Conservation (phyloP, 2,113 vertebrate genomes). For the Polyodon spathula region DNA sequence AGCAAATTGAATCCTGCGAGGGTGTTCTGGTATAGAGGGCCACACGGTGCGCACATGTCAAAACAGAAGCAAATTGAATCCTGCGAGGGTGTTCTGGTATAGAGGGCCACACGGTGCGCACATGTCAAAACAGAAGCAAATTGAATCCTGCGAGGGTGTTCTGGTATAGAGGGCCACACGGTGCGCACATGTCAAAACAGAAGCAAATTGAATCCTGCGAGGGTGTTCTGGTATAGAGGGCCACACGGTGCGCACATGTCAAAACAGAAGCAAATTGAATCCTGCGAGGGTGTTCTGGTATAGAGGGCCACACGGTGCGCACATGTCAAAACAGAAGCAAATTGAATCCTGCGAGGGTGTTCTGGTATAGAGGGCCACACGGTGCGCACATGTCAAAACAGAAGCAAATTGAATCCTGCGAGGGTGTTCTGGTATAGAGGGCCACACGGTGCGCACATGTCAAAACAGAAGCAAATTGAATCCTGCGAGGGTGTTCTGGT, state of each 20-base stretch:
- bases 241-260: too few species aligned
- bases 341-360: neutral
- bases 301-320: too few species aligned
- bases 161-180: too few species aligned
- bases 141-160: neutral
- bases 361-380: too few species aligned
- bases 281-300: neutral
- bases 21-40: too few species aligned
- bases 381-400: neutral
- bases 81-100: too few species aligned
- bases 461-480: conserved; percentile 11
- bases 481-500: neutral
- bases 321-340: conserved; percentile 7
- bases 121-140: conserved; percentile 8
- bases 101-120: too few species aligned
- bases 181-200: neutral
- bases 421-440: too few species aligned
- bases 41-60: neutral
- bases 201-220: conserved; percentile 4
- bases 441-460: too few species aligned
- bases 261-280: conserved; percentile 13
- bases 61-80: conserved; percentile 13
- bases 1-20: conserved; percentile 1
- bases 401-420: conserved; percentile 4
- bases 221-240: too few species aligned